These are phyloP conservation scores for Microtus agrestis DNA, from an alignment of 2,797 vertebrate species.

Conservation along the genomic window DNA sequence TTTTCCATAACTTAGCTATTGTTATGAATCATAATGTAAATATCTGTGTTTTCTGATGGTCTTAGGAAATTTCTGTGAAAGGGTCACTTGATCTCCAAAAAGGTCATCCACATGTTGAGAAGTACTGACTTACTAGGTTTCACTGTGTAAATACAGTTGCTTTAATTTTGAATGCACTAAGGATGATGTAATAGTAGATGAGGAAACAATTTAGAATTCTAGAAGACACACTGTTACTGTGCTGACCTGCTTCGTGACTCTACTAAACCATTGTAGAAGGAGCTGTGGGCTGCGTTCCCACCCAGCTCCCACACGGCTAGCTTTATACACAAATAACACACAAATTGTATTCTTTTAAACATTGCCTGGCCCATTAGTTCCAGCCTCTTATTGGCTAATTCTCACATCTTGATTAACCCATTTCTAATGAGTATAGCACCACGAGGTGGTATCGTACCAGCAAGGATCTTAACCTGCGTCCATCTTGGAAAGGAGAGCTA, in stretches of 20 bases:
- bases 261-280: neutral
- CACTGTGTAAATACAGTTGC: neutral
- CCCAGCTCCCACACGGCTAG: too few relatives aligned
- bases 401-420: too few relatives aligned
- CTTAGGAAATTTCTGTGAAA: neutral
- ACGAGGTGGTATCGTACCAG: too few relatives aligned
- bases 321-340: too few relatives aligned
- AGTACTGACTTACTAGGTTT: neutral
- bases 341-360: too few relatives aligned
- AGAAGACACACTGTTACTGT: slow-evolving; percentile 12
- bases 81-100: neutral
- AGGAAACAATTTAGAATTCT: slow-evolving; percentile 13
- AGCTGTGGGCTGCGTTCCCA: too few relatives aligned
- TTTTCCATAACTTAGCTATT: neutral
- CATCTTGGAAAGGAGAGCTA: too few relatives aligned
- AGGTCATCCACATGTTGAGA: neutral
- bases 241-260: neutral
- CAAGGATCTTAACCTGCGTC: too few relatives aligned
- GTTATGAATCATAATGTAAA: neutral
- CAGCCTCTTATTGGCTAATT: too few relatives aligned
- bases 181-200: neutral
- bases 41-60: neutral
- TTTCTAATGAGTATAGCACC: too few relatives aligned
- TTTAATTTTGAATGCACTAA: slow-evolving; percentile 12
- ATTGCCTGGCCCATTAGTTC: too few relatives aligned